Base-by-base conservation (phyloP, 2,113 vertebrate species). In the Haliaeetus leucogaster region DNA sequence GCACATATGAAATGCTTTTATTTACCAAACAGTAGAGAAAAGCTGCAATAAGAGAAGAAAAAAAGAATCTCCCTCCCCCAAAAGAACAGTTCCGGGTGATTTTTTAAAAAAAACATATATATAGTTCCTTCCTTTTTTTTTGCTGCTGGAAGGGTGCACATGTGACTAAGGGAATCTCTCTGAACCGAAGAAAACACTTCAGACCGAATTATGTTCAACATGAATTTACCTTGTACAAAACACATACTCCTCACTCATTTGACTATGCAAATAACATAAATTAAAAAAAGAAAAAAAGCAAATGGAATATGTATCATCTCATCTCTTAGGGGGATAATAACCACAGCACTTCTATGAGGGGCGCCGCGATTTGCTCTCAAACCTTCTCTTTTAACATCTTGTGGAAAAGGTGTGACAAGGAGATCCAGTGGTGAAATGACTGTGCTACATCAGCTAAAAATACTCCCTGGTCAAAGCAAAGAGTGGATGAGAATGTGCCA, bases 11-110 rank as follows among this genome's bases (percentile, higher is more conserved):
- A 93, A 80, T 53, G 16, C 29, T 78, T 87, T 91, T 95, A 58
- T 96, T 96, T 96, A 93, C 53, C 59, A 90, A 95, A 83, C 40
- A 86, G 63, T 29, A 66, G 73, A 89, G 65, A 78, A 96, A 86
- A 91, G 21, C 32, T 70, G 21, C 67, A 95, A 63, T 43, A 71
- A 84, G 89, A 90, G 34, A 66, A 56, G 25, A 47, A 47, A n/a
- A 66, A 67, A 93, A 43, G 6, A 65, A 40, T 66, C 9, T 84
- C 5, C n/a, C 38, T 81, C 27, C 50, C 38, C 10, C 26, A 42
- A 72, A 84, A 87, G 30, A 63, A 67, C n/a, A 62, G 5, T n/a
- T 77, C 63, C 66, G 20, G 26, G 22, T 80, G 34, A 52, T 36
- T 62, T 87, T 86, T 65, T 15, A 32, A 43, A 71, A 68, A 50